Evolutionary conservation across 1,140 invertebrate species (phyloP).

Genomic region (Drosophila biarmipes): DNA sequence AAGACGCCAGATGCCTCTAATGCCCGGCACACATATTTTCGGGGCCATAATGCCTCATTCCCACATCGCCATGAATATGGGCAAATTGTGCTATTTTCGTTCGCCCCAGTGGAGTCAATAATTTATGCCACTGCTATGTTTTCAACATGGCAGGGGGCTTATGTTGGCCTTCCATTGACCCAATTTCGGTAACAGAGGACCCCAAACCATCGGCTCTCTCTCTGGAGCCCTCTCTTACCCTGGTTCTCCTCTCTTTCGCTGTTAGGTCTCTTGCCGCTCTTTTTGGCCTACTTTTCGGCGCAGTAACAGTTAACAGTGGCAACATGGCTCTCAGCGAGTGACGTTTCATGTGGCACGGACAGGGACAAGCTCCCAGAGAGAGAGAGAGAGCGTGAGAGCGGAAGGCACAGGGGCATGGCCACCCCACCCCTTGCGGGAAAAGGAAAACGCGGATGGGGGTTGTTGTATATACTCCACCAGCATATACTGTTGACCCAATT

Average conservation of each 20-base stretch:
- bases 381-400: constrained; percentile 7
- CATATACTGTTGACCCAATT: constrained; percentile 79
- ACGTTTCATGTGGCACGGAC: constrained; percentile 56
- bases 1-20: constrained; percentile 24
- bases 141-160: constrained; percentile 4
- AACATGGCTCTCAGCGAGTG: constrained; percentile 26
- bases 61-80: constrained; percentile 2
- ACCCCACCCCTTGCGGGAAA: constrained; percentile 42
- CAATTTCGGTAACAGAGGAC: constrained; percentile 49
- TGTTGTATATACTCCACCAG: constrained; percentile 11
- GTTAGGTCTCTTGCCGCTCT: constrained; percentile 40
- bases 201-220: constrained; percentile 27
- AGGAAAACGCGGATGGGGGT: background rate
- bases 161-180: constrained; percentile 70
- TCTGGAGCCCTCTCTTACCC: constrained; percentile 3
- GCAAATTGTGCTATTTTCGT: constrained; percentile 64
- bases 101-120: constrained; percentile 58
- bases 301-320: constrained; percentile 67
- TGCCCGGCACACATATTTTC: constrained; percentile 18
- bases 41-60: constrained; percentile 3
- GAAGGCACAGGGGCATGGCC: constrained; percentile 45
- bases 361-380: constrained; percentile 20
- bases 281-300: constrained; percentile 61
- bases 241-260: constrained; percentile 36
- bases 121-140: constrained; percentile 63